Conservation (phyloP, 2,797 vertebrate species). For the Falco rusticolus region DNA sequence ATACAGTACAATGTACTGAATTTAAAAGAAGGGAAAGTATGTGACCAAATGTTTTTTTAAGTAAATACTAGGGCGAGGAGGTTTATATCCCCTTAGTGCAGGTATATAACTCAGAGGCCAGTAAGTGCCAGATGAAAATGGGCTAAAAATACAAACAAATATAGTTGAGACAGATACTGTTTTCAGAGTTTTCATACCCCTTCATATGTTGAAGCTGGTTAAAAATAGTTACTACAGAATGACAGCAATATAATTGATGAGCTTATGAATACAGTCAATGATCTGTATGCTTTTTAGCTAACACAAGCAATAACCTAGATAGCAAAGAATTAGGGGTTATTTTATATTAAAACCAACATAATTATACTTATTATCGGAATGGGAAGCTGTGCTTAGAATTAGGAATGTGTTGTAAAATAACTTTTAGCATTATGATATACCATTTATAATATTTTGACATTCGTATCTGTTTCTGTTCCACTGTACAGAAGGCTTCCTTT, state of each 20-base stretch:
- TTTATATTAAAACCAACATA: neutral
- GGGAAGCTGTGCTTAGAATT: neutral
- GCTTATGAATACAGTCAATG: neutral
- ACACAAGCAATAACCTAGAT: neutral
- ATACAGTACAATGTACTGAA: neutral
- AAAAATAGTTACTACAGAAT: neutral
- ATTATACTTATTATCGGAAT: neutral
- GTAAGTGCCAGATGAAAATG: neutral
- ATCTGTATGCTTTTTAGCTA: neutral
- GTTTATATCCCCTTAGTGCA: neutral
- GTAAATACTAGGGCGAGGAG: neutral
- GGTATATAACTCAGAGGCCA: neutral
- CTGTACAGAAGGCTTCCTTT: neutral
- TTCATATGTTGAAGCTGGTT: neutral
- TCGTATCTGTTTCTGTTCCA: neutral
- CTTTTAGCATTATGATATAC: neutral
- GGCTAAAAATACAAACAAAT: neutral
- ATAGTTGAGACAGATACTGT: neutral
- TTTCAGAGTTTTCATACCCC: neutral
- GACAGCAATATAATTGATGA: neutral
- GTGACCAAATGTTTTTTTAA: neutral
- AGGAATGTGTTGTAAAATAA: neutral
- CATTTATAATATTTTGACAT: neutral
- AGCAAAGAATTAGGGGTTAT: neutral
- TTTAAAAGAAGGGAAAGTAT: neutral